Conservation (phyloP, 1,140 invertebrate species). For the Leptopilina boulardi region DNA sequence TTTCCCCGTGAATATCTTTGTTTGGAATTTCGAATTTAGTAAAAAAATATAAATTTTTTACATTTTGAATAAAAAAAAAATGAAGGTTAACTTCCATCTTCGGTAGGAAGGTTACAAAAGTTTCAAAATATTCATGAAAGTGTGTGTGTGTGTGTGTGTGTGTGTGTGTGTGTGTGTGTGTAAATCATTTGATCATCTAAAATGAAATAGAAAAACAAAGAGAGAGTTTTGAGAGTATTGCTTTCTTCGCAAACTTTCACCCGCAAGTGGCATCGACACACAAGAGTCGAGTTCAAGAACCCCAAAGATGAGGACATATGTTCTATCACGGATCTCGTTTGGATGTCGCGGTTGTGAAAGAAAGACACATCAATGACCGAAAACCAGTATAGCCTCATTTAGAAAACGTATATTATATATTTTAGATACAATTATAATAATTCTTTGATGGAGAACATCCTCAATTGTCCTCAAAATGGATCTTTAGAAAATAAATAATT, state of each 20-base stretch:
- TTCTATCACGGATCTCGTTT: conserved; percentile 45
- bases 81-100: no score
- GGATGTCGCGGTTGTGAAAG: conserved; percentile 48
- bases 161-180: no score
- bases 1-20: no score
- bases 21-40: no score
- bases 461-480: neutral
- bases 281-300: conserved; percentile 60
- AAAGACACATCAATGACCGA: conserved; percentile 52
- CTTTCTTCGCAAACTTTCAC: conserved; percentile 72
- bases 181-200: no score
- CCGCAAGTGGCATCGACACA: conserved; percentile 47
- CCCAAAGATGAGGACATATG: conserved; percentile 39
- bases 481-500: neutral
- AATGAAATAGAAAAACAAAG: conserved; percentile 2
- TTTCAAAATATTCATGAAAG: no score
- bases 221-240: conserved; percentile 45
- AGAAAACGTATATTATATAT: neutral
- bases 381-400: conserved; percentile 32
- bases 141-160: no score
- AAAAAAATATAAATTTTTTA: no score
- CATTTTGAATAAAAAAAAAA: no score
- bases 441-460: neutral
- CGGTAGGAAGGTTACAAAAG: no score
- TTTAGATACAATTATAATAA: neutral